Percentiles rank a stretch among this genome's conserved stretches.
phyloP scores from a whole-genome alignment of 2,888 invertebrate species.

The Caradrina kadenii region DNA sequence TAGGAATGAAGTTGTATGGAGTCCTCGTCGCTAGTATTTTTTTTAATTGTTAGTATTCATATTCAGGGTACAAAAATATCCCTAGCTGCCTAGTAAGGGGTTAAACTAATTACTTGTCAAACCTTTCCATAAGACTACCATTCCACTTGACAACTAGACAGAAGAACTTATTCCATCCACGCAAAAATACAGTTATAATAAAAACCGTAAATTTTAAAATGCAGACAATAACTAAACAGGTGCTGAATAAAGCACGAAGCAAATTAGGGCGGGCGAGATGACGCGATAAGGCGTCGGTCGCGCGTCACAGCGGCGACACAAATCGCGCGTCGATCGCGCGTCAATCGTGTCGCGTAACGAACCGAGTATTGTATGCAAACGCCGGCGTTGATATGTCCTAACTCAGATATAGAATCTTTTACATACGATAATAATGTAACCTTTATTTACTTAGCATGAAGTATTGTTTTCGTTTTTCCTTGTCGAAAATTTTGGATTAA shows the following conservation, averaged over 20 bases:
- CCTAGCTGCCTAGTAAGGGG: background rate
- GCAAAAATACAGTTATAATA: slow-evolving; percentile 40
- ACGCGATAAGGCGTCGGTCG: slow-evolving; percentile 69
- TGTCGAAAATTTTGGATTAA: background rate
- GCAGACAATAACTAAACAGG: slow-evolving; percentile 71
- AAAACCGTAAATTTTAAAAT: slow-evolving; percentile 50
- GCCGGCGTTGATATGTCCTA: slow-evolving; percentile 62
- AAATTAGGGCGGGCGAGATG: slow-evolving; percentile 78
- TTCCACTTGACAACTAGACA: background rate
- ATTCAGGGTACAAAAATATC: background rate
- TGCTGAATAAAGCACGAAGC: slow-evolving; percentile 77
- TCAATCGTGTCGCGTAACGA: slow-evolving; percentile 80
- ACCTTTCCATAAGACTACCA: background rate
- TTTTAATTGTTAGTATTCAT: background rate
- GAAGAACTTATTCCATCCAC: slow-evolving; percentile 31
- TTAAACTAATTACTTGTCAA: background rate
- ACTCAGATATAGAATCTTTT: slow-evolving; percentile 65
- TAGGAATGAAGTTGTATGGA: too few species aligned
- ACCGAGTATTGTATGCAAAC: slow-evolving; percentile 86
- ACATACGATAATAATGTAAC: slow-evolving; percentile 68
- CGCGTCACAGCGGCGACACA: slow-evolving; percentile 69
- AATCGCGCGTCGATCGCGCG: slow-evolving; percentile 78
- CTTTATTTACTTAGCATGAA: slow-evolving; percentile 53
- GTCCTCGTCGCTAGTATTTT: background rate
- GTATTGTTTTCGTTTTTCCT: slow-evolving; percentile 23